Evolutionary conservation across 1,140 invertebrate genomes (phyloP).

Genomic region (Rhizoglyphus robini): DNA sequence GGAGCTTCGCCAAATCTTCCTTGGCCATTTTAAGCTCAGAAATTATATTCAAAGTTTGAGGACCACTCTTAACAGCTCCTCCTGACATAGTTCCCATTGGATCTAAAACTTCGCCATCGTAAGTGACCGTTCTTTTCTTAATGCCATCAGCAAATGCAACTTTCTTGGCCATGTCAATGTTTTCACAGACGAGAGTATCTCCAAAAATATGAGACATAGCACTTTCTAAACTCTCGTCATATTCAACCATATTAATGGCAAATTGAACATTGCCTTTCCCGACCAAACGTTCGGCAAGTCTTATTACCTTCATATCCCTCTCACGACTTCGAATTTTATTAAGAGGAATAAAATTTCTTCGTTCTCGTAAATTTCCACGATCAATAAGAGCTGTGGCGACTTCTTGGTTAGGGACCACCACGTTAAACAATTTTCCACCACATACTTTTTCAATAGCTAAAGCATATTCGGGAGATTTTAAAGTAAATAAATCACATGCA

Average conservation of each 20-base stretch:
- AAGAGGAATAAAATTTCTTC: slow-evolving; percentile 75
- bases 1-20: slow-evolving; percentile 38
- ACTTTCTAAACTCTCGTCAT: slow-evolving; percentile 47
- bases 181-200: slow-evolving; percentile 61
- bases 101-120: slow-evolving; percentile 82
- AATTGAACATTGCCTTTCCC: slow-evolving; percentile 59
- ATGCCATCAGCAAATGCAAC: slow-evolving; percentile 62
- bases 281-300: slow-evolving; percentile 56
- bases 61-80: slow-evolving; percentile 20
- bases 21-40: slow-evolving; percentile 29
- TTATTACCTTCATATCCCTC: slow-evolving; percentile 47
- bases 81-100: slow-evolving; percentile 76
- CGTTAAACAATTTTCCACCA: slow-evolving; percentile 73
- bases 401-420: slow-evolving; percentile 73
- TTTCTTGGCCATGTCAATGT: slow-evolving; percentile 58
- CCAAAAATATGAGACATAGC: slow-evolving; percentile 87
- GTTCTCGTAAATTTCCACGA: slow-evolving; percentile 57
- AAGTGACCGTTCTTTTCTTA: slow-evolving; percentile 63
- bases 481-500: slow-evolving; percentile 55
- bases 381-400: slow-evolving; percentile 71
- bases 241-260: slow-evolving; percentile 68
- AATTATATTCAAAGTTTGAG: not conserved
- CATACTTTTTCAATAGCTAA: slow-evolving; percentile 59
- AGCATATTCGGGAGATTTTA: slow-evolving; percentile 59
- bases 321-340: slow-evolving; percentile 61